Percentiles rank a stretch among this genome's conserved stretches.
Conservation (phyloP, 2,113 vertebrate genomes). For the Upupa epops region DNA sequence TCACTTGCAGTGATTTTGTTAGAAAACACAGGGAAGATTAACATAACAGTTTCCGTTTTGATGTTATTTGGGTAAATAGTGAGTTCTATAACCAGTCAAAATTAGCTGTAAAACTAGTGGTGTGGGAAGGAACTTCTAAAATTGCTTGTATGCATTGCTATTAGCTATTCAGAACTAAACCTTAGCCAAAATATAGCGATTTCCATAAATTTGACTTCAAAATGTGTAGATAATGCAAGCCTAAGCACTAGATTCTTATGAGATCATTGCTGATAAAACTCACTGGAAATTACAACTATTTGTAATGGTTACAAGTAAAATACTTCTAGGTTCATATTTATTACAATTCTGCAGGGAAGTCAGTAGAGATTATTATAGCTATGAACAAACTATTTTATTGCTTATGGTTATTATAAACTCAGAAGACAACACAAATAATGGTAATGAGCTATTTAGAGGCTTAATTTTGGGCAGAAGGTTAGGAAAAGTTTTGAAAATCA, state of each 20-base stretch:
- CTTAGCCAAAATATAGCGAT: not conserved
- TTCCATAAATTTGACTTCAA: not conserved
- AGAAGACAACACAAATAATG: not conserved
- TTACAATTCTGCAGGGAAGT: not conserved
- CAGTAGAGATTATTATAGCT: not conserved
- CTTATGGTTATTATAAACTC: constrained; percentile 8
- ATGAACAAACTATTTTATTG: not conserved
- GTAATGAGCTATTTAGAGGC: not conserved
- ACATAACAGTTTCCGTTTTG: not conserved
- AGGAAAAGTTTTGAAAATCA: not conserved
- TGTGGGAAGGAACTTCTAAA: not conserved
- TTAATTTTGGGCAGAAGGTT: not conserved
- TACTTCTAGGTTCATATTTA: not conserved
- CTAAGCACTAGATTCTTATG: not conserved
- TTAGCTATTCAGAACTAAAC: not conserved
- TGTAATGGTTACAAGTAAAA: not conserved
- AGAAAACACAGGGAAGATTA: not conserved
- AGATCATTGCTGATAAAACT: not conserved
- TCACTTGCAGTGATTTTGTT: not conserved
- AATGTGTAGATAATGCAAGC: not conserved
- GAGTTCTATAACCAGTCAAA: not conserved
- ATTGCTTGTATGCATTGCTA: not conserved
- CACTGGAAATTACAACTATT: not conserved
- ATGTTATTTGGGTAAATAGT: not conserved
- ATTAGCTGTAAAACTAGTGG: not conserved